Evolutionary conservation across 2,797 vertebrate genomes (phyloP).

Genomic region (Knipowitschia caucasica): DNA sequence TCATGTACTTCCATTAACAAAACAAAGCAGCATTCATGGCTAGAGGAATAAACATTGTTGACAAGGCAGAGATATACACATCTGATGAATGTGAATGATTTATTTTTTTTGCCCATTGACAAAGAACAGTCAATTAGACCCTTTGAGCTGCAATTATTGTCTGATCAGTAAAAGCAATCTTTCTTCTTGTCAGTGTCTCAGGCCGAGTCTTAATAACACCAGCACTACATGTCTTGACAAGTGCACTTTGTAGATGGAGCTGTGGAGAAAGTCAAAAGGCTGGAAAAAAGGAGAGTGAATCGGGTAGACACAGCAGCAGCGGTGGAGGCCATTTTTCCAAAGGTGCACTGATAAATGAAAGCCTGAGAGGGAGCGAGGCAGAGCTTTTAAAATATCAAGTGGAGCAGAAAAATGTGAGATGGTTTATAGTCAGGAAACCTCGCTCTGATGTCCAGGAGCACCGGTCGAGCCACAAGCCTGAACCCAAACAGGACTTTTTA

Average conservation of each 20-base stretch:
- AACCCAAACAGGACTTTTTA: neutral
- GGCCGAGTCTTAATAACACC: neutral
- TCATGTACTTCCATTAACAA: too few relatives aligned
- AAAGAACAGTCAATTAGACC: neutral
- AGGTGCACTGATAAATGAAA: slow-evolving; percentile 2
- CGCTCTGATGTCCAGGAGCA: neutral
- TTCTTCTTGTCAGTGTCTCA: neutral
- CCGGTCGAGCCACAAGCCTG: neutral
- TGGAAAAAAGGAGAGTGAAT: neutral
- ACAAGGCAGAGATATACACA: too few relatives aligned
- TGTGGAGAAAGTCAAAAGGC: slow-evolving; percentile 1
- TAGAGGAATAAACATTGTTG: too few relatives aligned
- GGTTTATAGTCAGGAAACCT: neutral
- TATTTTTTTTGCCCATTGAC: neutral
- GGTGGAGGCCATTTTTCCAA: neutral
- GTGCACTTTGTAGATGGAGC: neutral
- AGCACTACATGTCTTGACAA: neutral
- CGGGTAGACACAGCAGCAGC: neutral
- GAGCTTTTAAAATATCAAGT: neutral
- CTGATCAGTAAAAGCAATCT: slow-evolving; percentile 10
- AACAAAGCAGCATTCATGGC: too few relatives aligned
- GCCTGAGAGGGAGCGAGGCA: neutral
- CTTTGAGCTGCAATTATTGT: slow-evolving; percentile 1
- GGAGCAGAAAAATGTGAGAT: neutral
- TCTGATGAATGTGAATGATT: neutral